Percentiles rank a stretch among this genome's conserved stretches.
phyloP scores from a whole-genome alignment of 1,140 invertebrate species.

The Lepidurus apus region DNA sequence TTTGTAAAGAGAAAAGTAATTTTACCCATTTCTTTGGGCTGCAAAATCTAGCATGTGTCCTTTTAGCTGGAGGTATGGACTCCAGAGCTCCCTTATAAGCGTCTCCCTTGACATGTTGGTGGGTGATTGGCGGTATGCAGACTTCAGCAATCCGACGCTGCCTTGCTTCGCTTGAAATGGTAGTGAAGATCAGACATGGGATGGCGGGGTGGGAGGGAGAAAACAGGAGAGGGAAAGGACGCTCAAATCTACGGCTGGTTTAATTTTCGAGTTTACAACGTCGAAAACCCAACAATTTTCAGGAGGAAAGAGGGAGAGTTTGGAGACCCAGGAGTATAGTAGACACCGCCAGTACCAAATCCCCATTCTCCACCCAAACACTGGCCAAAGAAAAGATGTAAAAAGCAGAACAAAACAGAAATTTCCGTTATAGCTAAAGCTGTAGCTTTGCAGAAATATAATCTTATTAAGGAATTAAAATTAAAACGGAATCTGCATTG shows the following conservation, averaged over 20 bases:
- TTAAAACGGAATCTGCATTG: too few relatives aligned
- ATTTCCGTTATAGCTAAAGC: too few relatives aligned
- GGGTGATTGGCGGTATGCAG: conserved; percentile 20
- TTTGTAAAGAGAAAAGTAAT: background rate
- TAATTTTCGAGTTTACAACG: background rate
- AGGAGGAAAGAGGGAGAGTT: background rate
- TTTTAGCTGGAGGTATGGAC: background rate
- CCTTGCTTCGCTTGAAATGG: background rate
- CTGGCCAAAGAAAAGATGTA: background rate
- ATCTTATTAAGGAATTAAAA: too few relatives aligned
- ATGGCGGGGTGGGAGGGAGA: background rate
- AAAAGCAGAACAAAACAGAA: background rate
- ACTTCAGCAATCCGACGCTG: conserved; percentile 13
- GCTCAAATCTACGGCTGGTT: conserved; percentile 3
- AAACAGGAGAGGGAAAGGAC: background rate
- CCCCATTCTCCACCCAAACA: background rate
- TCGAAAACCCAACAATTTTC: background rate
- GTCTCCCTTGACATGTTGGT: conserved; percentile 14
- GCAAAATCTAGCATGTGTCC: conserved; percentile 4
- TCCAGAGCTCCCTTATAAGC: conserved; percentile 13
- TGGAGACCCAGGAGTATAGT: background rate
- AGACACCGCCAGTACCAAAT: background rate
- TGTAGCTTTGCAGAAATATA: too few relatives aligned
- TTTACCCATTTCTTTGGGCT: conserved; percentile 3
- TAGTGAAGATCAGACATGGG: background rate